Percentiles rank a stretch among this genome's conserved stretches.
These are phyloP conservation scores for Borostomias antarcticus DNA, from an alignment of 2,797 vertebrate genomes.

Conservation along the genomic window DNA sequence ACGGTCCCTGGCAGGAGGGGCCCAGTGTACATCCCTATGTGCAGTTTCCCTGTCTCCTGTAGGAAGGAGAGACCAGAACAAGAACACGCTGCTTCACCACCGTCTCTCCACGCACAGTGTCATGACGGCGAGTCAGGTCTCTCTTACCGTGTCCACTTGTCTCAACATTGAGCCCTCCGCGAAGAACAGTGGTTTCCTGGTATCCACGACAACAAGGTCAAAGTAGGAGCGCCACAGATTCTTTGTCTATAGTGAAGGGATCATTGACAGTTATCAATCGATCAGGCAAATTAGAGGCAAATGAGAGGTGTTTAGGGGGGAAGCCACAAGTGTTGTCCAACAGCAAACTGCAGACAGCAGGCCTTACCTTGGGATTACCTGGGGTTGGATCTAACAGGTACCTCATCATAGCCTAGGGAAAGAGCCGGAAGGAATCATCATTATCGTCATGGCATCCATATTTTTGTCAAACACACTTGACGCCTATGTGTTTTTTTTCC, in stretches of 20 bases:
- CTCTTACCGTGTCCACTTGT: slow-evolving; percentile 83
- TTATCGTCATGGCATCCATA: neutral
- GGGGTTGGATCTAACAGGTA: slow-evolving; percentile 77
- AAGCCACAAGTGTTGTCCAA: neutral
- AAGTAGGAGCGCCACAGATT: slow-evolving; percentile 81
- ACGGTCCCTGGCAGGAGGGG: slow-evolving; percentile 81
- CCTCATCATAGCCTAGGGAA: slow-evolving; percentile 81
- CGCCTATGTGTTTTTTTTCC: neutral
- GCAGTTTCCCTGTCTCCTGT: slow-evolving; percentile 85
- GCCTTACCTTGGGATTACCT: slow-evolving; percentile 57
- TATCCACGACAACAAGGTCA: slow-evolving; percentile 86
- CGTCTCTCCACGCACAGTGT: too few species aligned
- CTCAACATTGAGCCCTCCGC: slow-evolving; percentile 83
- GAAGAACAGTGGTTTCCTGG: slow-evolving; percentile 85
- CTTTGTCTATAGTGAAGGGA: neutral
- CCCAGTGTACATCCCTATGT: slow-evolving; percentile 85
- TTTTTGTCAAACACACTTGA: neutral
- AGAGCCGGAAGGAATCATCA: slow-evolving; percentile 12
- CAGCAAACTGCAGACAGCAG: neutral
- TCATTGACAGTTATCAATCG: neutral
- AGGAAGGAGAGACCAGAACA: slow-evolving; percentile 11
- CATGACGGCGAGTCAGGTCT: neutral
- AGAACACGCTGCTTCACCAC: neutral
- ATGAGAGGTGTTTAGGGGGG: neutral
- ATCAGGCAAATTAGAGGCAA: neutral